A percentile compares a stretch with the other conserved stretches of the same genome.
Conservation (phyloP, 2,113 vertebrate genomes). For the Aegotheles bennettii region DNA sequence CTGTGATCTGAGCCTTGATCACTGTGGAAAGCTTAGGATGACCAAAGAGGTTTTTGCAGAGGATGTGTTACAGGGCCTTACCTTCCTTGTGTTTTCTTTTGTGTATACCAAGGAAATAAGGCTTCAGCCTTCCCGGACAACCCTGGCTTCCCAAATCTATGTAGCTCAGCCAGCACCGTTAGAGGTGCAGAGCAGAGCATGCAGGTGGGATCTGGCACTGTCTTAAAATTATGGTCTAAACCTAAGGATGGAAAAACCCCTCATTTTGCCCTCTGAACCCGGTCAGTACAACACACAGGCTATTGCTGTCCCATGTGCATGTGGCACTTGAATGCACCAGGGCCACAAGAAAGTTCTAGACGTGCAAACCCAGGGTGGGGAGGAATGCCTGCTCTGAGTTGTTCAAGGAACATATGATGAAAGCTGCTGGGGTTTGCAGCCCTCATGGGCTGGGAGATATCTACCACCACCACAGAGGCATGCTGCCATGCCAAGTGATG, state of each 20-base stretch:
- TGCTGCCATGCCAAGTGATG: background rate
- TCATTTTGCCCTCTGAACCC: background rate
- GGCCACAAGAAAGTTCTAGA: background rate
- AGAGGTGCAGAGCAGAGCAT: background rate
- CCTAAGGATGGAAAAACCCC: background rate
- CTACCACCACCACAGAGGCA: background rate
- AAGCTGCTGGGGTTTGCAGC: background rate
- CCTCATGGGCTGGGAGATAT: background rate
- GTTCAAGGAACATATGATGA: accelerated
- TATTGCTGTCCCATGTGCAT: accelerated
- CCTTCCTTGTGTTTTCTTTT: accelerated
- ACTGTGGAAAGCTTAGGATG: background rate
- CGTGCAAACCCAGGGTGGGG: accelerated
- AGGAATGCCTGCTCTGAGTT: background rate
- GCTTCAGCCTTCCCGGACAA: background rate
- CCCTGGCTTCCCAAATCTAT: background rate
- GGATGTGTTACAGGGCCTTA: accelerated
- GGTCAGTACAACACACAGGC: background rate
- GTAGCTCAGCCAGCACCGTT: background rate
- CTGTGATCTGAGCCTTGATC: background rate
- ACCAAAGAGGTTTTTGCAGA: background rate
- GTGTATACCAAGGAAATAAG: background rate
- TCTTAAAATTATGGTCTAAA: background rate
- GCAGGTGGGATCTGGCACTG: background rate
- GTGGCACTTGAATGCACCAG: no score